These are phyloP conservation scores for Sogatella furcifera DNA, from an alignment of 1,140 invertebrate genomes.

Conservation along the genomic window DNA sequence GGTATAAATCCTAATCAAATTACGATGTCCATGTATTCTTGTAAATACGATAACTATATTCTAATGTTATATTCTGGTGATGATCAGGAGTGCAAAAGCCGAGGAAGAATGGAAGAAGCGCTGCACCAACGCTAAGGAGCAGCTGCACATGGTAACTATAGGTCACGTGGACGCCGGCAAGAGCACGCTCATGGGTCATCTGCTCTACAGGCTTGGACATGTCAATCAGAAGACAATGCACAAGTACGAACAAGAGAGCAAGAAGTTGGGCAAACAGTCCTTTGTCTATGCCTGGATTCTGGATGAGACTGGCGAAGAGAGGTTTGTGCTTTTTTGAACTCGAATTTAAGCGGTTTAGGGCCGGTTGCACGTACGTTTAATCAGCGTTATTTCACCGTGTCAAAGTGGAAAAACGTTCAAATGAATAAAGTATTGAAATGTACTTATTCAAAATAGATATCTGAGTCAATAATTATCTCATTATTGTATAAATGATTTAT, in stretches of 20 bases:
- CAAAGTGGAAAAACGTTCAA: too few species aligned
- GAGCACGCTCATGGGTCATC: slow-evolving; percentile 92
- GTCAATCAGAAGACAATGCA: slow-evolving; percentile 87
- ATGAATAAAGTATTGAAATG: too few species aligned
- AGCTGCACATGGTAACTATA: slow-evolving; percentile 89
- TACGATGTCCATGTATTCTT: too few species aligned
- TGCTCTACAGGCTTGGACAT: slow-evolving; percentile 81
- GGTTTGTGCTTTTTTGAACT: slow-evolving; percentile 46
- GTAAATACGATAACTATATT: too few species aligned
- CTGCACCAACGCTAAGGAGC: slow-evolving; percentile 67
- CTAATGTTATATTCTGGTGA: too few species aligned
- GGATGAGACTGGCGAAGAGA: slow-evolving; percentile 97
- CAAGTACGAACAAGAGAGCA: slow-evolving; percentile 96
- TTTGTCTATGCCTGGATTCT: slow-evolving; percentile 98
- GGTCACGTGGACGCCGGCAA: slow-evolving; percentile 99
- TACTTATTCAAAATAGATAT: too few species aligned
- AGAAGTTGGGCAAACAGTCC: slow-evolving; percentile 94
- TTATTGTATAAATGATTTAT: too few species aligned
- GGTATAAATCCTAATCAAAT: too few species aligned
- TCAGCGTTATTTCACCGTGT: too few species aligned
- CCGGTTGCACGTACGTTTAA: too few species aligned
- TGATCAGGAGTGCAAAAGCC: slow-evolving; percentile 13
- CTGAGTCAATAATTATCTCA: too few species aligned
- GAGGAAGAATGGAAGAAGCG: slow-evolving; percentile 49
- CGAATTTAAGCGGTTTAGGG: too few species aligned